Base-by-base conservation (phyloP, 1,140 invertebrate genomes). In the Aphaenogaster ashmeadi region DNA sequence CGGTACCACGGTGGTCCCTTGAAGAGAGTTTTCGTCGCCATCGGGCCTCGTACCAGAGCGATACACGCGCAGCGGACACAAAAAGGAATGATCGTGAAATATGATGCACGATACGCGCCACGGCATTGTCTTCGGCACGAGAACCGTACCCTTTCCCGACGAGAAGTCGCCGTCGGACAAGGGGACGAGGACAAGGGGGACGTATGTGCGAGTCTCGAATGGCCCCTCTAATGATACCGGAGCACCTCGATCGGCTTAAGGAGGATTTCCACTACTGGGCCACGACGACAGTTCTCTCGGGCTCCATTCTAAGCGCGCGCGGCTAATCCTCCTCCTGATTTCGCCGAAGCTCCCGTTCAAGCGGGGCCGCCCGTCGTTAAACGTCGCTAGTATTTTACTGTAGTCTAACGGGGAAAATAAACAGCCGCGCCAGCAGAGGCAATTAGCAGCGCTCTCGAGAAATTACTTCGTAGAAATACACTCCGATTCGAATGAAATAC, bases 1-100 rank as follows among this genome's bases (percentile, higher is more conserved):
- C 52, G 83, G 77, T 80, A 80, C 50, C 87, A 87, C 78, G 90
- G 90, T 91, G 90, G 90, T 91, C 90, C 78, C 7, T 41, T 1
- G 15, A 44, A 27, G 44, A 62, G 84, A 88, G 84, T 89, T 91
- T 91, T 91, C 78, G 90, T 88, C 81, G 87, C 62, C 71, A 47
- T 58, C 60, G 64, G 81, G 66, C 54, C 47, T 38, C 11, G 27
- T 56, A 66, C 9, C 62, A 27, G 44, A 71, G 38, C 60, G 75
- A 83, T 80, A 64, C 78, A 56, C 75, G 64, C 87, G 64, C 60
- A 71, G 33, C 64, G 86, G 60, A 87, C 64, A 44, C 58, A 91
- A 90, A 93, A 92, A 88, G 77, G 64, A 88, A 92, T 89, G 80
- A 90, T 86, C 69, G 91, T 94, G 93, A 94, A 93, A 93, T 92